Evolutionary conservation across 2,888 invertebrate genomes (phyloP).

Genomic region (Trichopria drosophilae): DNA sequence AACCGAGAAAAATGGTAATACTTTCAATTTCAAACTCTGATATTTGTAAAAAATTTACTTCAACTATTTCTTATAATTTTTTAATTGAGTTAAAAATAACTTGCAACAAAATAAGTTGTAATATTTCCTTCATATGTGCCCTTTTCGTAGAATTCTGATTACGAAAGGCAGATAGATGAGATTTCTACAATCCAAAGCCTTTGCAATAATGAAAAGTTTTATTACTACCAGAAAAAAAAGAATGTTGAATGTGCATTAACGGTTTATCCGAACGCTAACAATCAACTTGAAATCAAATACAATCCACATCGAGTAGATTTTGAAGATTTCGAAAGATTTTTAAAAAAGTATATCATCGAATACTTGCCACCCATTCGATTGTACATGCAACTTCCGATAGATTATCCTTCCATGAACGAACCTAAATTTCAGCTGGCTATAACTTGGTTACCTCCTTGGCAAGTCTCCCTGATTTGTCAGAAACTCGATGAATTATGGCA

Average conservation of each 20-base stretch:
- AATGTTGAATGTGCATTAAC: slow-evolving; percentile 33
- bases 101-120: too few species aligned
- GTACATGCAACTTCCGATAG: slow-evolving; percentile 34
- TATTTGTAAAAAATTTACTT: too few species aligned
- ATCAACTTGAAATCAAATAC: slow-evolving; percentile 11
- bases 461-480: slow-evolving; percentile 39
- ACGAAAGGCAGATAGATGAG: slow-evolving; percentile 41
- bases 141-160: slow-evolving; percentile 26
- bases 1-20: neutral
- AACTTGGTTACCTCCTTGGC: slow-evolving; percentile 43
- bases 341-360: slow-evolving; percentile 29
- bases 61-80: too few species aligned
- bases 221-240: slow-evolving; percentile 14
- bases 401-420: slow-evolving; percentile 41
- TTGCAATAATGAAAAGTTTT: slow-evolving; percentile 39
- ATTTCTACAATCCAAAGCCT: slow-evolving; percentile 40
- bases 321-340: neutral
- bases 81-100: too few species aligned
- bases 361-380: slow-evolving; percentile 42
- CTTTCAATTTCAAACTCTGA: too few species aligned
- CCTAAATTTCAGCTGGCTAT: slow-evolving; percentile 41
- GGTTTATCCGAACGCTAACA: slow-evolving; percentile 22
- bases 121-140: too few species aligned
- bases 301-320: neutral
- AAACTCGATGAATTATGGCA: slow-evolving; percentile 46